These are phyloP conservation scores for Prosopocoilus inquinatus DNA, from an alignment of 2,888 invertebrate species.

Conservation along the genomic window DNA sequence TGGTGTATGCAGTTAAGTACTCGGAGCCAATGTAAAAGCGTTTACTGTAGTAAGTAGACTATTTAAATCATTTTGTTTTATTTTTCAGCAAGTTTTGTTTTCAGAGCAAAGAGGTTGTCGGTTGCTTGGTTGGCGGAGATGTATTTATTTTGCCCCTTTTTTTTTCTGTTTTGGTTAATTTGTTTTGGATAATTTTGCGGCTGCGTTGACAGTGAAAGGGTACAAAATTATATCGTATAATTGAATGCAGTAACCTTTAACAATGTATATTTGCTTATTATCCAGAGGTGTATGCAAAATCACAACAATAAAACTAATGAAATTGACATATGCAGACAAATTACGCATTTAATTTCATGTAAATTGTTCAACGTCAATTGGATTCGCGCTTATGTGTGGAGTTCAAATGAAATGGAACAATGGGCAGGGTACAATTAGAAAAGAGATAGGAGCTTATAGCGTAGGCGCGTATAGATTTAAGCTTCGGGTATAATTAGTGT, in stretches of 20 bases:
- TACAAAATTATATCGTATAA: too few species aligned
- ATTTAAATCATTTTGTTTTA: conserved; percentile 7
- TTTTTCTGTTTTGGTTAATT: too few species aligned
- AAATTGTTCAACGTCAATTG: conserved; percentile 16
- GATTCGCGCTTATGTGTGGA: conserved; percentile 12
- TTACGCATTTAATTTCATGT: conserved; percentile 32
- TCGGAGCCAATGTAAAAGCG: conserved; percentile 6
- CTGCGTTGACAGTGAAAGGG: too few species aligned
- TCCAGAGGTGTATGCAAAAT: conserved; percentile 13
- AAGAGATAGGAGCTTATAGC: conserved; percentile 15
- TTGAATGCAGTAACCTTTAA: too few species aligned
- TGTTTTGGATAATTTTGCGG: too few species aligned
- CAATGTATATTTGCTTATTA: conserved; percentile 8
- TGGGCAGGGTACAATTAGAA: conserved; percentile 1
- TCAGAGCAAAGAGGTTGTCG: too few species aligned
- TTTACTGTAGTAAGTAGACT: conserved; percentile 6
- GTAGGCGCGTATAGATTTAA: conserved; percentile 28
- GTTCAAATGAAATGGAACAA: conserved; percentile 12
- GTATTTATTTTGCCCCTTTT: too few species aligned
- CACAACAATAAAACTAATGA: conserved; percentile 29
- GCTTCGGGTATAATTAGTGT: conserved; percentile 33
- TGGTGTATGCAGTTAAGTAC: conserved; percentile 1
- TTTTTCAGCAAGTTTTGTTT: neutral
- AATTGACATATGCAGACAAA: conserved; percentile 31
- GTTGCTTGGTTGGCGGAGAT: too few species aligned